Evolutionary conservation across 2,113 vertebrate species (phyloP).

Genomic region (Platysternon megacephalum): DNA sequence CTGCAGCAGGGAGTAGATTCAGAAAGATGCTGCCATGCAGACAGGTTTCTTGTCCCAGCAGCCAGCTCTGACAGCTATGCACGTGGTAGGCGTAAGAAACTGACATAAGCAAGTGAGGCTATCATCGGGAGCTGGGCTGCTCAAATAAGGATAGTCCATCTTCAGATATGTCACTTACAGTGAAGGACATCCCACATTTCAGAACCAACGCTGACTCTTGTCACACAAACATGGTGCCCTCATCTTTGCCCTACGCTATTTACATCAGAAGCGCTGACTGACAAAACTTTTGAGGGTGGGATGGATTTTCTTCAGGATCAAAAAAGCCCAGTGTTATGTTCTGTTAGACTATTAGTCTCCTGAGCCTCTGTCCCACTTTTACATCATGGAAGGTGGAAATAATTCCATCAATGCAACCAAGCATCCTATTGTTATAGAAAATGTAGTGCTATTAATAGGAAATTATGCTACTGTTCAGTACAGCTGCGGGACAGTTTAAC

Average conservation of each 20-base stretch:
- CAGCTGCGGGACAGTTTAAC: background rate
- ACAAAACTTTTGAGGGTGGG: background rate
- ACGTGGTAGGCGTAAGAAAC: background rate
- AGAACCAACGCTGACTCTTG: background rate
- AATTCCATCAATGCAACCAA: background rate
- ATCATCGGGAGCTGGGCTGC: too few relatives aligned
- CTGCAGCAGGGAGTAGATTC: background rate
- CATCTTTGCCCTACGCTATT: background rate
- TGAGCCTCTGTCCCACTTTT: background rate
- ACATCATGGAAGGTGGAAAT: background rate
- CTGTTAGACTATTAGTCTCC: background rate
- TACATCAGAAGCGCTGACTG: background rate
- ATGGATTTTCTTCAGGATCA: background rate
- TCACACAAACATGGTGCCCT: background rate
- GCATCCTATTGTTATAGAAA: background rate
- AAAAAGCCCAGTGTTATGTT: background rate
- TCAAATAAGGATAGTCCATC: too few relatives aligned
- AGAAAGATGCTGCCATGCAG: background rate
- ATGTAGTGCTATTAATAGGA: background rate
- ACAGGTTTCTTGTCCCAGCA: background rate
- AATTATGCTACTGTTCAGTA: background rate
- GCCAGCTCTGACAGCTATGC: background rate
- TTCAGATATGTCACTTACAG: too few relatives aligned
- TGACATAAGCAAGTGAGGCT: too few relatives aligned
- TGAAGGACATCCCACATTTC: background rate